phyloP scores from a whole-genome alignment of 2,797 vertebrate species.

The Characodon lateralis region DNA sequence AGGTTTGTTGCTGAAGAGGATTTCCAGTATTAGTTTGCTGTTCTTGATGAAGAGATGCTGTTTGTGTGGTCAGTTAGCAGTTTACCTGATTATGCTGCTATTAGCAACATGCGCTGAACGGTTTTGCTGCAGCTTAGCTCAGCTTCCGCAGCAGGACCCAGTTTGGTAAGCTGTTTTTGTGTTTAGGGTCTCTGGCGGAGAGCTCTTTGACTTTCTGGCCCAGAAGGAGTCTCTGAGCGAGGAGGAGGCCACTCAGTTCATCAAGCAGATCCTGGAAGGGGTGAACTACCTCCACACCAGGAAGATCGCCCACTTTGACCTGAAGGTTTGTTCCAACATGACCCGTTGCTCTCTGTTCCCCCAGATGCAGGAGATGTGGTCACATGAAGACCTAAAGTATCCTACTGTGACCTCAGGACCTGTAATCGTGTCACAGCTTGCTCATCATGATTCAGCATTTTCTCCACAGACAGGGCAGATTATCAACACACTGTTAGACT shows the following conservation, averaged over 20 bases:
- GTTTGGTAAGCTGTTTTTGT: constrained; percentile 6
- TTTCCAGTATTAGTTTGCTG: too few species aligned
- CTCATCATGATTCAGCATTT: constrained; percentile 7
- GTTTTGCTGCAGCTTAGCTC: neutral
- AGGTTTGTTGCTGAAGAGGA: neutral
- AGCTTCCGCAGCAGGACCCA: neutral
- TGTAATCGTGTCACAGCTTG: neutral
- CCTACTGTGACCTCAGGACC: neutral
- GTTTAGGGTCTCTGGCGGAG: constrained; percentile 89
- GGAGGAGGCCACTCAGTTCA: constrained; percentile 95
- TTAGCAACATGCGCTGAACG: neutral
- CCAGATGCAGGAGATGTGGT: neutral
- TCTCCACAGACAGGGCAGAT: neutral
- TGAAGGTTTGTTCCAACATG: constrained; percentile 84
- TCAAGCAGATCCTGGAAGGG: constrained; percentile 95
- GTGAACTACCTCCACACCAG: constrained; percentile 93
- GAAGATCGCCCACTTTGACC: constrained; percentile 95
- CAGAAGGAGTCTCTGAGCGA: constrained; percentile 97
- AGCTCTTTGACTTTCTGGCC: constrained; percentile 92
- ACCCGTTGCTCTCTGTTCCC: fast-evolving
- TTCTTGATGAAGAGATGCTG: too few species aligned
- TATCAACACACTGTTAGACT: neutral
- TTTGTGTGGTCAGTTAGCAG: too few species aligned
- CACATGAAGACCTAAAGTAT: neutral
- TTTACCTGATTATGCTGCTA: too few species aligned